Percentiles rank a stretch among this genome's conserved stretches.
These are phyloP conservation scores for Grallaria varia DNA, from an alignment of 2,113 vertebrate genomes.

Conservation along the genomic window DNA sequence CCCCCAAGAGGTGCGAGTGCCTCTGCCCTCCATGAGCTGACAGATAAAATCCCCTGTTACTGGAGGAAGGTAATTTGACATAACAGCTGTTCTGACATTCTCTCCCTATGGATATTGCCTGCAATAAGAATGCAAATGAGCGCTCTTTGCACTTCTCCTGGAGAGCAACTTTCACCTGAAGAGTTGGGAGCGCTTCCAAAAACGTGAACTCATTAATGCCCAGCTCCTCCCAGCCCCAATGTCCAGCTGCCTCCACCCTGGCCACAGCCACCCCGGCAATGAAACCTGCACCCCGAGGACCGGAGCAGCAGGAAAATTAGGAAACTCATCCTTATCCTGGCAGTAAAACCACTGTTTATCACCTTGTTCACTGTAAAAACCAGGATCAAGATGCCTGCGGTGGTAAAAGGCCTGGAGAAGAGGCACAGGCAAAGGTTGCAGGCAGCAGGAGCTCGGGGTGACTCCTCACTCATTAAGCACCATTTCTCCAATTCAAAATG, in stretches of 20 bases:
- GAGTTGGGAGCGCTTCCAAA: slow-evolving; percentile 23
- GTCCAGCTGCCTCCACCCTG: background rate
- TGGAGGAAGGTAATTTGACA: slow-evolving; percentile 68
- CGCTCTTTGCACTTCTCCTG: slow-evolving; percentile 41
- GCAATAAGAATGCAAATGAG: slow-evolving; percentile 73
- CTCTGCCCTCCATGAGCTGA: slow-evolving; percentile 63
- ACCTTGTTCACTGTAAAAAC: rapidly evolving
- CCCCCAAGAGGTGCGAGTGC: slow-evolving; percentile 51
- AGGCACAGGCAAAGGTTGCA: background rate
- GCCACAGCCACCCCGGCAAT: background rate
- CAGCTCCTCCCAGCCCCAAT: background rate
- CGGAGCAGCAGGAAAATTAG: rapidly evolving
- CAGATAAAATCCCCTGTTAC: slow-evolving; percentile 62
- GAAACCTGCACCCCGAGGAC: background rate
- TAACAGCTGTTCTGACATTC: slow-evolving; percentile 72
- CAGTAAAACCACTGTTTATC: rapidly evolving
- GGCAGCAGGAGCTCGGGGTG: background rate
- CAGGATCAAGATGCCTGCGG: background rate
- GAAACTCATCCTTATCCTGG: background rate
- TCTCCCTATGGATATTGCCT: slow-evolving; percentile 61
- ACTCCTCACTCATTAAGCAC: rapidly evolving
- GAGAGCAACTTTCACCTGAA: slow-evolving; percentile 57
- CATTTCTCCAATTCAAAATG: background rate
- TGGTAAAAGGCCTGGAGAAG: background rate
- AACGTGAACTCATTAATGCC: slow-evolving; percentile 39